These are phyloP conservation scores for Dinoponera quadriceps DNA, from an alignment of 1,140 invertebrate species.

Conservation along the genomic window DNA sequence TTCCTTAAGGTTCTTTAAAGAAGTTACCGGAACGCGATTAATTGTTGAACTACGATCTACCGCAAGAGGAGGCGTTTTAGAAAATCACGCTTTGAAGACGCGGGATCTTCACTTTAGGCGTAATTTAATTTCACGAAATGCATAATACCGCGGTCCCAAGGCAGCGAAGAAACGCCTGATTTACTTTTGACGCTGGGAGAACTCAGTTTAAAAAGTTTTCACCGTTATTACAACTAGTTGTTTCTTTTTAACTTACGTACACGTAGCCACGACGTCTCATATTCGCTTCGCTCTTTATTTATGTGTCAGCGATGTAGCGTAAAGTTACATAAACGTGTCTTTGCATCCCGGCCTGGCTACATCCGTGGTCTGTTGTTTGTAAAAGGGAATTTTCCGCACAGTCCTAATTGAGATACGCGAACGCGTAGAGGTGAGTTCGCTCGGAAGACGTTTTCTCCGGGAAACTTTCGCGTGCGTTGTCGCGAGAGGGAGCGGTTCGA, in stretches of 20 bases:
- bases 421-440: not conserved
- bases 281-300: conserved; percentile 9
- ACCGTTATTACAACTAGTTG: not conserved
- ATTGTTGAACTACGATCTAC: too few species aligned
- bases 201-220: too few species aligned
- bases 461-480: conserved; percentile 5
- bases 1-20: too few species aligned
- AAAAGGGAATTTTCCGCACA: conserved; percentile 5
- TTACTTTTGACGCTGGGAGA: too few species aligned
- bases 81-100: too few species aligned
- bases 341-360: conserved; percentile 7
- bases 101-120: too few species aligned
- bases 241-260: not conserved
- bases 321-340: conserved; percentile 12
- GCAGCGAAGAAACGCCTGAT: too few species aligned
- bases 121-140: too few species aligned
- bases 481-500: not conserved
- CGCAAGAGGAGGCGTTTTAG: too few species aligned
- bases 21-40: too few species aligned
- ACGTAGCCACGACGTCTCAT: not conserved
- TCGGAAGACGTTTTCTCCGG: conserved; percentile 4
- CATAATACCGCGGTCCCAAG: too few species aligned
- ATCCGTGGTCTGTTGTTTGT: not conserved
- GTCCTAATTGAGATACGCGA: conserved; percentile 21
- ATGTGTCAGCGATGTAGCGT: not conserved